These are phyloP conservation scores for Sinella curviseta DNA, from an alignment of 1,140 invertebrate genomes.

Conservation along the genomic window DNA sequence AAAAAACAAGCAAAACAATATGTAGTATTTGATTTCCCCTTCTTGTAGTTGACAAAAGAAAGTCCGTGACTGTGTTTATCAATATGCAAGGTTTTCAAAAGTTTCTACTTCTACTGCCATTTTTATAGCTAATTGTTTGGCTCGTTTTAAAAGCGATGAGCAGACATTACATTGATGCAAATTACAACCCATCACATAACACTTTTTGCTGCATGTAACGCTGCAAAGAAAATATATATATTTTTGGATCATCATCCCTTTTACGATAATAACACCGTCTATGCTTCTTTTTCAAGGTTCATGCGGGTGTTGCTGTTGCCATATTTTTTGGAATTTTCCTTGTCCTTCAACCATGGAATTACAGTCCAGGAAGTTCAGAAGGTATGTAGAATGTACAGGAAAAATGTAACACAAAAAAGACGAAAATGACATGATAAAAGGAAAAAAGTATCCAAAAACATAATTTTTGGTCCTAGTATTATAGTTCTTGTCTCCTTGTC, in stretches of 20 bases:
- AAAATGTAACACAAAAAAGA: not conserved
- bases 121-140: not conserved
- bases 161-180: not conserved
- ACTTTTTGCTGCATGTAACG: not conserved
- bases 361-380: slow-evolving; percentile 4
- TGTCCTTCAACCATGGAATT: slow-evolving; percentile 12
- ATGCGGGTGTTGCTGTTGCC: slow-evolving; percentile 24
- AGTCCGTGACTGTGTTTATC: not conserved
- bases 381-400: no score
- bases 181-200: not conserved
- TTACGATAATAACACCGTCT: not conserved
- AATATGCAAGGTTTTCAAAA: not conserved
- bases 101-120: no score
- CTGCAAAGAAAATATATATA: not conserved
- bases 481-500: no score
- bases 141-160: not conserved
- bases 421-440: not conserved
- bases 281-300: slow-evolving; percentile 2
- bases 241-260: not conserved
- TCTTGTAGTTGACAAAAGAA: no score
- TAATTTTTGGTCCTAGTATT: no score
- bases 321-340: slow-evolving; percentile 23
- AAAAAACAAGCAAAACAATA: no score
- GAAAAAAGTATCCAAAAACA: no score
- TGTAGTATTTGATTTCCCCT: no score